phyloP scores from a whole-genome alignment of 35 echinoderm and acorn worm species.

The Heliocidaris tuberculata region DNA sequence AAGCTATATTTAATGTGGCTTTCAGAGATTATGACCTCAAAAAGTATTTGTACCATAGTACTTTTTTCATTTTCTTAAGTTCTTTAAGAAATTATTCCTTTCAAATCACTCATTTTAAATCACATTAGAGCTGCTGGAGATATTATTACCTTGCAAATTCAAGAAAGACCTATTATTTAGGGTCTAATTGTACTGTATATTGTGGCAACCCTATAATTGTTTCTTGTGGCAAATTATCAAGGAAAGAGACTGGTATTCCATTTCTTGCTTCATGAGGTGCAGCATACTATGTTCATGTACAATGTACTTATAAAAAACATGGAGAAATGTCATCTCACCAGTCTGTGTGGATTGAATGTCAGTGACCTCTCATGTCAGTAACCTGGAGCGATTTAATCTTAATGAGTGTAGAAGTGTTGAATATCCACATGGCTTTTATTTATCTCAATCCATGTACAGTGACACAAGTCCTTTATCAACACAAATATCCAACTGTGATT shows the following conservation, averaged over 20 bases:
- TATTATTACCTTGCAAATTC: neutral
- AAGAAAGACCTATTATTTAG: neutral
- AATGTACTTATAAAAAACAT: neutral
- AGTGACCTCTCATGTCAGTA: neutral
- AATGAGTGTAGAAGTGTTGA: neutral
- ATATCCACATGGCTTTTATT: neutral
- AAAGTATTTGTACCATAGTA: too few species aligned
- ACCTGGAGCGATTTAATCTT: neutral
- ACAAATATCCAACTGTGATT: neutral
- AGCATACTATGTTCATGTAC: neutral
- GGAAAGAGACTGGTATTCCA: neutral
- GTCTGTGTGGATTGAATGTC: neutral
- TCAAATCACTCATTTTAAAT: too few species aligned
- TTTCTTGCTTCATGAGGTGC: neutral
- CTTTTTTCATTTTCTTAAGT: too few species aligned
- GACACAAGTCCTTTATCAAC: neutral
- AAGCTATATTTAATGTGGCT: too few species aligned
- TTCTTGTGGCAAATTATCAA: neutral
- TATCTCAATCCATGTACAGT: slow-evolving; percentile 11
- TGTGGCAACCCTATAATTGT: neutral
- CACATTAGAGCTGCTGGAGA: too few species aligned
- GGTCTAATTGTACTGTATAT: neutral
- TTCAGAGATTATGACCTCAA: too few species aligned
- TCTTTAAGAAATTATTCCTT: too few species aligned
- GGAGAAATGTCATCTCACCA: neutral